Percentiles rank a stretch among this genome's conserved stretches.
Conservation (phyloP, 2,797 vertebrate genomes). For the Megaceryle alcyon region DNA sequence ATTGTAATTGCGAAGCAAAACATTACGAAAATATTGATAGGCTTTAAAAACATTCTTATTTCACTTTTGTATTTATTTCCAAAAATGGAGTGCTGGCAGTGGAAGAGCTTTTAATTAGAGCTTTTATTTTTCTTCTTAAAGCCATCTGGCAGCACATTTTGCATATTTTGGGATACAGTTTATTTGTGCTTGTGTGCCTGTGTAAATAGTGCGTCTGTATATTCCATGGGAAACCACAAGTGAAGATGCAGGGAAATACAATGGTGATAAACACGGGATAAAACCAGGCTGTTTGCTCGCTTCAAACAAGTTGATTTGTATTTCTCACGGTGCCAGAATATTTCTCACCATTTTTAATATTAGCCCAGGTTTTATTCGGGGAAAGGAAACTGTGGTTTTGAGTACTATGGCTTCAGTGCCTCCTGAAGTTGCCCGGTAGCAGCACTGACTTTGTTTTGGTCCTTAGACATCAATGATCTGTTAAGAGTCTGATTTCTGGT, state of each 20-base stretch:
- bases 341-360: fast-evolving
- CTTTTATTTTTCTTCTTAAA: not conserved
- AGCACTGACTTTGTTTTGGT: fast-evolving
- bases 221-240: not conserved
- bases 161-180: conserved; percentile 8
- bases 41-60: not conserved
- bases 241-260: not conserved
- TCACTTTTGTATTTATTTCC: not conserved
- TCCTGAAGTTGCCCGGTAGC: too few species aligned
- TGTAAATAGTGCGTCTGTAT: not conserved
- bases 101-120: conserved; percentile 26
- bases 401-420: fast-evolving
- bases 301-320: fast-evolving
- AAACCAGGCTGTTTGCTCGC: fast-evolving
- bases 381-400: not conserved
- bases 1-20: not conserved
- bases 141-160: conserved; percentile 30
- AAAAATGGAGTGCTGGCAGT: not conserved
- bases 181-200: not conserved
- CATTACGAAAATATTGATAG: not conserved
- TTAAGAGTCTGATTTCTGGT: not conserved
- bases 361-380: fast-evolving
- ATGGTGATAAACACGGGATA: not conserved
- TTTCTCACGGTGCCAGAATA: not conserved
- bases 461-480: too few species aligned